Evolutionary conservation across 2,113 vertebrate species (phyloP).

Genomic region (Malurus melanocephalus): DNA sequence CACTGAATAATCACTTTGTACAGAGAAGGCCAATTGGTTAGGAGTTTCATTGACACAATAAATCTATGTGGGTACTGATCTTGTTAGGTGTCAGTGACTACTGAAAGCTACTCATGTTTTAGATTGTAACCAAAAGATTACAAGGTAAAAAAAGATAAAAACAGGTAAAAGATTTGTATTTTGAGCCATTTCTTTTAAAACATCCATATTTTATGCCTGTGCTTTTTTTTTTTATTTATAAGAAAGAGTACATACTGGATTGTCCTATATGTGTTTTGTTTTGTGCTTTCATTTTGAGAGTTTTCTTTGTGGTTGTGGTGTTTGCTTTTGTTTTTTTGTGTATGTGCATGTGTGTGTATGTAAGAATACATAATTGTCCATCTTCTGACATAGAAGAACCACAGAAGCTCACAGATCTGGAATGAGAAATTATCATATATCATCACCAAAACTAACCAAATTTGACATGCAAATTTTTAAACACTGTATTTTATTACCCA

Average conservation of each 20-base stretch:
- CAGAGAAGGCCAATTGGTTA: background rate
- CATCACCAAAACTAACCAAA: background rate
- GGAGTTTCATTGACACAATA: background rate
- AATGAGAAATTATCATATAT: background rate
- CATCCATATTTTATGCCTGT: background rate
- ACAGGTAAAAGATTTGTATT: background rate
- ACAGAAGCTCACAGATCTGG: background rate
- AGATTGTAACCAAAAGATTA: background rate
- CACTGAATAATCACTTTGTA: background rate
- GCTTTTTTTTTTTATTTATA: background rate
- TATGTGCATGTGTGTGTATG: background rate
- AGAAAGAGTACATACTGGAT: background rate
- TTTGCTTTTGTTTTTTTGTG: background rate
- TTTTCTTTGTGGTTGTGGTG: background rate
- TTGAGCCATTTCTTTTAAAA: background rate
- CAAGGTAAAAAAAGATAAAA: background rate
- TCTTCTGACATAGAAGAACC: background rate
- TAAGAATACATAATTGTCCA: background rate
- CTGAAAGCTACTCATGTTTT: background rate
- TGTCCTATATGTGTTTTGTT: background rate
- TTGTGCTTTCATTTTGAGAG: background rate
- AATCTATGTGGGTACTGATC: background rate
- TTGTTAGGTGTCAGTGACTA: background rate
- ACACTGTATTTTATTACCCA: background rate
- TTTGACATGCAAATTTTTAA: background rate